phyloP scores from a whole-genome alignment of 1,140 invertebrate species.

The Phenacoccus solenopsis region DNA sequence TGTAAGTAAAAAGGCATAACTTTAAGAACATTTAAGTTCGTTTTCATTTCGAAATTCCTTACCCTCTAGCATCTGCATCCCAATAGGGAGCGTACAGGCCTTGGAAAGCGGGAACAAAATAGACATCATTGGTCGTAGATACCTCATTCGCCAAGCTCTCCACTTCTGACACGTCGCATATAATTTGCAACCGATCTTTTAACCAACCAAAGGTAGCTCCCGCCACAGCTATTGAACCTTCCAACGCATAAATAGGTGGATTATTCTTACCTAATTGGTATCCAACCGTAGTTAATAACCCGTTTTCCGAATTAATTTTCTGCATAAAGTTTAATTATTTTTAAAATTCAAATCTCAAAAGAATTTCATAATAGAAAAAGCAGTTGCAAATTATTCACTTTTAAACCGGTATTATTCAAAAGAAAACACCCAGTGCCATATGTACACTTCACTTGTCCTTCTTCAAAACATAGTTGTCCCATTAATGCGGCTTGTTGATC shows the following conservation, averaged over 20 bases:
- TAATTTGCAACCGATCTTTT: slow-evolving; percentile 47
- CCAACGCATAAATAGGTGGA: slow-evolving; percentile 71
- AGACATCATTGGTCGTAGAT: slow-evolving; percentile 58
- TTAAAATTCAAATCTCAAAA: slow-evolving; percentile 12
- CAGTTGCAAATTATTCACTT: slow-evolving; percentile 7
- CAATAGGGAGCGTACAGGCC: slow-evolving; percentile 92
- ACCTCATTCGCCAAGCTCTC: slow-evolving; percentile 49
- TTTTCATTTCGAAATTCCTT: slow-evolving; percentile 25
- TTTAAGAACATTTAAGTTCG: not conserved
- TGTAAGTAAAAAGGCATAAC: too few relatives aligned
- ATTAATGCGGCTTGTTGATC: slow-evolving; percentile 87
- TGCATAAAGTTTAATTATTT: slow-evolving; percentile 32
- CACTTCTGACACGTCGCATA: slow-evolving; percentile 40
- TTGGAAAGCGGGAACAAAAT: slow-evolving; percentile 88
- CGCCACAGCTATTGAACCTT: slow-evolving; percentile 89
- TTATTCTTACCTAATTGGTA: slow-evolving; percentile 73
- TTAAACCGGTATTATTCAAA: slow-evolving; percentile 78
- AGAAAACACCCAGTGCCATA: slow-evolving; percentile 94
- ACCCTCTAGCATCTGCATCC: slow-evolving; percentile 82
- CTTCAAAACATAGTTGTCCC: slow-evolving; percentile 78
- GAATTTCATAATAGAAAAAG: not conserved
- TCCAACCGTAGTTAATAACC: slow-evolving; percentile 83
- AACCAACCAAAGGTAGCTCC: slow-evolving; percentile 60
- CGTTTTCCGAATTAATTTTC: slow-evolving; percentile 69
- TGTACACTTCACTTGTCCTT: slow-evolving; percentile 85